Evolutionary conservation across 2,888 invertebrate species (phyloP), one percentile per base, ranked within the genome.

Genomic region (Ashinkailepas kermadecensis): DNA sequence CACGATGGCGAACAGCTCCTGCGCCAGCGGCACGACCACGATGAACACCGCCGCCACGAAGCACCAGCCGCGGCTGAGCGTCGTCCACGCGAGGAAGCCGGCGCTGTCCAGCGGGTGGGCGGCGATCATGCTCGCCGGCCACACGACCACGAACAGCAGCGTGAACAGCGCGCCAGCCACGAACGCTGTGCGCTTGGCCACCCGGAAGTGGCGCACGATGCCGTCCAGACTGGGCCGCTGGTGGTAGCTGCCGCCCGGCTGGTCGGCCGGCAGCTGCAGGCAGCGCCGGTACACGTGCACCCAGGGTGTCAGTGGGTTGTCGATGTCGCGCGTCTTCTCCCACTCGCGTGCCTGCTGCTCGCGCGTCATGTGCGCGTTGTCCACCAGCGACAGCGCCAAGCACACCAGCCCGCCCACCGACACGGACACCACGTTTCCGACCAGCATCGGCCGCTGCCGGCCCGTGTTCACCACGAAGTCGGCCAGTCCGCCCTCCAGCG

Each of bases 301-400:
- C 88, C 88, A 88, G 0, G 88, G 88, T 81, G 85, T 85, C 10
- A 88, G 85, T 0, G 88, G 88, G 83, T 87, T 88, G 84, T 88
- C 88, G 18, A 88, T 88, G 82, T 88, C 87, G 78, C 88, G 82
- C 10, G 88, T 88, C 81, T 85, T 86, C 83, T 88, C 88, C 88
- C 88, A 88, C 18, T 82, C 82, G 9, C 82, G 83, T 21, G 82
- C 83, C n/a, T 64, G 74, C 54, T 82, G 78, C 56, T 70, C 64
- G 8, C 15, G 18, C 21, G 64, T 64, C 64, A 64, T 64, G 64
- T 21, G 15, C 13, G 18, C 18, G 64, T 64, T 64, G 64, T 21
- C 21, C 8, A 6, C 8, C 64, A 64, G 21, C 21, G 64, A 64
- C 15, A 86, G 85, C 4, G 86, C 57, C 3, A 87, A 84, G 11